Conservation (phyloP, 2,888 invertebrate genomes). For the Thera britannica region DNA sequence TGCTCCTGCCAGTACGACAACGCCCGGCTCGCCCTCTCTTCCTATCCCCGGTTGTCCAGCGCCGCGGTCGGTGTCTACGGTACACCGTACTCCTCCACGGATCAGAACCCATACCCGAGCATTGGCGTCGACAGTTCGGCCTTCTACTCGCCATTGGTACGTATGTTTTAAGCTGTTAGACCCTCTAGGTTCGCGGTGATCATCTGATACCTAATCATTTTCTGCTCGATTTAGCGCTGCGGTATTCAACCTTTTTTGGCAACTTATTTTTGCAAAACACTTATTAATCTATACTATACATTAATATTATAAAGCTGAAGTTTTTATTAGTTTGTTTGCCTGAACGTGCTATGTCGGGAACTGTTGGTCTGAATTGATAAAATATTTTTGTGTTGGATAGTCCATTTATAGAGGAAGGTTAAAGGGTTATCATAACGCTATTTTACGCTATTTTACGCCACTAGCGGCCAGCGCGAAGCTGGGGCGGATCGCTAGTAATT, state of each 20-base stretch:
- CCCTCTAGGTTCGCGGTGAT: conserved; percentile 2
- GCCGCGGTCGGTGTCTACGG: conserved; percentile 93
- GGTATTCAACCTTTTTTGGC: conserved; percentile 4
- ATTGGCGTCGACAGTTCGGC: conserved; percentile 97
- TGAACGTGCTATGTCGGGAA: too few species aligned
- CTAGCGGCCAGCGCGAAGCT: too few species aligned
- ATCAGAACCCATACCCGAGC: conserved; percentile 96
- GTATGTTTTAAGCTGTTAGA: conserved; percentile 65
- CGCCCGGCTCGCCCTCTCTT: conserved; percentile 91
- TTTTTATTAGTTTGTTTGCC: too few species aligned
- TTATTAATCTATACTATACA: too few species aligned
- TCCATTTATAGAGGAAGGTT: too few species aligned
- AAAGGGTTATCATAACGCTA: too few species aligned
- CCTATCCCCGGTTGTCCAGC: conserved; percentile 91
- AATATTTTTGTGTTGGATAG: too few species aligned
- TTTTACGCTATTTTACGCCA: too few species aligned
- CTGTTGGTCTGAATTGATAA: too few species aligned
- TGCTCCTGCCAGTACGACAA: conserved; percentile 98
- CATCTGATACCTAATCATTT: conserved; percentile 8
- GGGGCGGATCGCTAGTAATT: too few species aligned
- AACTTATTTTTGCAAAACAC: neutral
- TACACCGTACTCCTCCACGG: conserved; percentile 94
- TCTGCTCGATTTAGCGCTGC: conserved; percentile 5
- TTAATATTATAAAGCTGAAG: too few species aligned
- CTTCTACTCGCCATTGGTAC: conserved; percentile 97